phyloP scores from a whole-genome alignment of 2,113 vertebrate genomes.

The Centropus bengalensis region DNA sequence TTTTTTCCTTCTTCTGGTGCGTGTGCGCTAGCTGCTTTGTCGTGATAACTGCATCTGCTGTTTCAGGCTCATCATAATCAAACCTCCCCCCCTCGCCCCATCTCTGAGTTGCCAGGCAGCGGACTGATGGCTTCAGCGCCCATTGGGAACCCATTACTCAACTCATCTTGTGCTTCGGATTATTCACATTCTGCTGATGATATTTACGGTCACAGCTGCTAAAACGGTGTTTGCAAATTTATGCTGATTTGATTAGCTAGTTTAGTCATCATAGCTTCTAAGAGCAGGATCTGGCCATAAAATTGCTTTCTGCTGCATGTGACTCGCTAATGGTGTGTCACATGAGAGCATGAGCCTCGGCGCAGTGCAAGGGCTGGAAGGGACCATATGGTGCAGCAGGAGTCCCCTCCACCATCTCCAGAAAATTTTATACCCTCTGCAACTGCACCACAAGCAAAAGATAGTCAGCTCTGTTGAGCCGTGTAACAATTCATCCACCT shows the following conservation, averaged over 20 bases:
- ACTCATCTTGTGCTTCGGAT: constrained; percentile 58
- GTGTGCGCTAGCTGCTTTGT: constrained; percentile 29
- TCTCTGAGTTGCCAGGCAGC: constrained; percentile 66
- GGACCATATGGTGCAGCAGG: constrained; percentile 59
- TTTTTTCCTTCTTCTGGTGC: not conserved
- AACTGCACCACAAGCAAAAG: not conserved
- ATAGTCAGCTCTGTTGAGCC: constrained; percentile 16
- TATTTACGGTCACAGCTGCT: constrained; percentile 79
- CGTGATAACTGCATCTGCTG: constrained; percentile 51
- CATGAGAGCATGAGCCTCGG: constrained; percentile 59
- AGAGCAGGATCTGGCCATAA: constrained; percentile 66
- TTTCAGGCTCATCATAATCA: constrained; percentile 55
- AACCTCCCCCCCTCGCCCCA: not conserved
- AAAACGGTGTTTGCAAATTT: constrained; percentile 79
- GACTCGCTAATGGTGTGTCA: constrained; percentile 71
- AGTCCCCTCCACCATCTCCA: constrained; percentile 46
- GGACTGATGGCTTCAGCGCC: constrained; percentile 65
- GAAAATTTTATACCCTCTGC: constrained; percentile 40
- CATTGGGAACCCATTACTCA: constrained; percentile 77
- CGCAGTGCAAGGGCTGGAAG: not conserved
- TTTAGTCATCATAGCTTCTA: constrained; percentile 75
- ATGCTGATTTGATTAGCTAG: constrained; percentile 82
- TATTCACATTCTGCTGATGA: constrained; percentile 61
- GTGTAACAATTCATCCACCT: not conserved
- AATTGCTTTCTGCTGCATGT: constrained; percentile 72